Evolutionary conservation across 2,888 invertebrate species (phyloP).

Genomic region (Gymnocheta viridis): DNA sequence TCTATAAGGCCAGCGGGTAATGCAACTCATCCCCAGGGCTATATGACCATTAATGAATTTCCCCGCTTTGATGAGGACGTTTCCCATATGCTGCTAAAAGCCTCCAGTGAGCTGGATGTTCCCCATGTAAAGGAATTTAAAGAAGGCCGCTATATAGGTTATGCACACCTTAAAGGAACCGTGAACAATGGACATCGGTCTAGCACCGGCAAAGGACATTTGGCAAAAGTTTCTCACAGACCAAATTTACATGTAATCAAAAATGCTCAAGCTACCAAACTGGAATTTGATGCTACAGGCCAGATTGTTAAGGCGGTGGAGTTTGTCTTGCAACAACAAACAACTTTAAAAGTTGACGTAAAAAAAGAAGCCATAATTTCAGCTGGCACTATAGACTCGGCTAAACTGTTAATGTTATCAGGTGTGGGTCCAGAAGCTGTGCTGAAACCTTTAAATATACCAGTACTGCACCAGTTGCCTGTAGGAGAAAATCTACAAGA

Average conservation of each 20-base stretch:
- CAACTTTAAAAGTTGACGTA: conserved; percentile 69
- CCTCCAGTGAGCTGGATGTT: conserved; percentile 82
- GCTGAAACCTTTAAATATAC: conserved; percentile 71
- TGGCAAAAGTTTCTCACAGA: conserved; percentile 83
- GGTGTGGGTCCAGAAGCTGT: conserved; percentile 75
- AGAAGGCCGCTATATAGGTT: conserved; percentile 82
- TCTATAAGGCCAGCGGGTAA: conserved; percentile 82
- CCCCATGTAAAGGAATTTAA: conserved; percentile 79
- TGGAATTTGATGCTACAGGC: conserved; percentile 82
- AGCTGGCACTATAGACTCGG: conserved; percentile 74
- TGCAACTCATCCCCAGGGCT: conserved; percentile 74
- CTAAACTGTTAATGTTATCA: conserved; percentile 76
- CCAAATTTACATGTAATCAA: conserved; percentile 85
- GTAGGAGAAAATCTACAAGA: conserved; percentile 90
- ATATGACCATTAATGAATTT: conserved; percentile 81
- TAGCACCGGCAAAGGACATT: conserved; percentile 88
- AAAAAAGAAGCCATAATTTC: conserved; percentile 75
- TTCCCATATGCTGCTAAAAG: conserved; percentile 79
- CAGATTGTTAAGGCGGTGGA: conserved; percentile 82
- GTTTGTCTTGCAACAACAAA: conserved; percentile 82
- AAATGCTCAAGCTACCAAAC: conserved; percentile 83
- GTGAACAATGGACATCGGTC: conserved; percentile 86
- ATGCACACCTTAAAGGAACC: conserved; percentile 82
- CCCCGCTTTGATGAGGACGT: conserved; percentile 72
- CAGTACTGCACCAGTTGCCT: conserved; percentile 71